Conservation (phyloP, 2,797 vertebrate genomes). For the Philypnodon macrostomus region DNA sequence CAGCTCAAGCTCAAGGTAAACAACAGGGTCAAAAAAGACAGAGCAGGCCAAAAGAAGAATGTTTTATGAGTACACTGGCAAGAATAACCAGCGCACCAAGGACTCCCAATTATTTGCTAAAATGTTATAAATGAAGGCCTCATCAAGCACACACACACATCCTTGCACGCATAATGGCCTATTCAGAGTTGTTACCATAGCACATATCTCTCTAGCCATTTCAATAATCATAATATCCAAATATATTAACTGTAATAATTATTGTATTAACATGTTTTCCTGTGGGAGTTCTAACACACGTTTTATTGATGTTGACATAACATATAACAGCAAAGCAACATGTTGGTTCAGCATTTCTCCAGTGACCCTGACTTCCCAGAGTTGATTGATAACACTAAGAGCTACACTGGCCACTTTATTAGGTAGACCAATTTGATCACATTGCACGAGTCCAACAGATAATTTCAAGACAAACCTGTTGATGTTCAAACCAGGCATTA, state of each 20-base stretch:
- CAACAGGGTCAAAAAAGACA: slow-evolving; percentile 38
- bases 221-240: slow-evolving; percentile 43
- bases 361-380: background rate
- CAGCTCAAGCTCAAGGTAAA: slow-evolving; percentile 20
- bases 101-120: slow-evolving; percentile 46
- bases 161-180: slow-evolving; percentile 1
- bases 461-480: too few relatives aligned
- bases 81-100: slow-evolving; percentile 32
- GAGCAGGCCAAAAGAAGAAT: slow-evolving; percentile 26
- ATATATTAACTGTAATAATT: slow-evolving; percentile 48
- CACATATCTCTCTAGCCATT: slow-evolving; percentile 40
- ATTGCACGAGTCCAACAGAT: too few relatives aligned
- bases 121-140: slow-evolving; percentile 36
- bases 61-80: slow-evolving; percentile 36
- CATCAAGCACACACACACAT: slow-evolving; percentile 10
- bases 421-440: too few relatives aligned
- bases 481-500: too few relatives aligned
- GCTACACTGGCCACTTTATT: too few relatives aligned
- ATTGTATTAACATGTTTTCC: slow-evolving; percentile 34
- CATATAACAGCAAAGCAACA: too few relatives aligned
- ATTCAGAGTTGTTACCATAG: slow-evolving; percentile 16
- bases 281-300: slow-evolving; percentile 41
- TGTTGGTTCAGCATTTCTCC: slow-evolving; percentile 14
- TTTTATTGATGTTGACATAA: slow-evolving; percentile 42
- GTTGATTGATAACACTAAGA: background rate